Evolutionary conservation across 2,888 invertebrate genomes (phyloP), one percentile per base, ranked within the genome.

Genomic region (Smittia sp.): DNA sequence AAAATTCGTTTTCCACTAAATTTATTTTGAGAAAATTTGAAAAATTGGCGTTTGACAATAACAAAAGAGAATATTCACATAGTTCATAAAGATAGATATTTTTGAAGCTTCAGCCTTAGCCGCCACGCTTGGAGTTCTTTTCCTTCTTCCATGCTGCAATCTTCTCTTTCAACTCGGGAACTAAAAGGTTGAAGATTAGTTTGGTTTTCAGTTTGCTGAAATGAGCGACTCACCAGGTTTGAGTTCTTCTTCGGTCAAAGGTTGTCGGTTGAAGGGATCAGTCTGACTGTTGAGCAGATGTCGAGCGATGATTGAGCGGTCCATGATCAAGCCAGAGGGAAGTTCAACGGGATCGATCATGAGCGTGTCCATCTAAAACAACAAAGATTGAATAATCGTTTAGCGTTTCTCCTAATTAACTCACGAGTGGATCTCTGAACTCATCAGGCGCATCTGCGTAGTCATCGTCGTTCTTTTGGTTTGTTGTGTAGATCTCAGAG

Each of bases 201-300:
- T 46, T 46, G 3, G 11, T 11, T 11, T 46, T 11, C n/a, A 13
- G n/a, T n/a, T 6, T 46, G 2, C 11, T 2, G 2, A 2, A 46
- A 46, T n/a, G 2, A 46, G 15, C 2, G n/a, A 15, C 79, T 81
- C 83, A 95, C 94, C 92, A 82, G 96, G 92, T 78, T 88, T 87
- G 69, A 99, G 86, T 88, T 96, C 94, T 79, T 96, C 95, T 83
- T 97, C 97, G 11, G 92, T 93, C 62, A 99, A 88, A 15, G 93
- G 92, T 82, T 97, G 97, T 75, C 99, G 86, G 83, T 96, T 98
- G 85, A 99, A 99, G 0, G 99, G 99, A 85, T 99, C 98, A 0
- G 97, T 98, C 78, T 91, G 92, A 78, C 96, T 96, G 83, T 98
- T 98, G 77, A 98, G 86, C 79, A 98, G 85, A 84, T 98, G 98